These are phyloP conservation scores for Ochotona curzoniae DNA, from an alignment of 2,113 vertebrate genomes.

Conservation along the genomic window DNA sequence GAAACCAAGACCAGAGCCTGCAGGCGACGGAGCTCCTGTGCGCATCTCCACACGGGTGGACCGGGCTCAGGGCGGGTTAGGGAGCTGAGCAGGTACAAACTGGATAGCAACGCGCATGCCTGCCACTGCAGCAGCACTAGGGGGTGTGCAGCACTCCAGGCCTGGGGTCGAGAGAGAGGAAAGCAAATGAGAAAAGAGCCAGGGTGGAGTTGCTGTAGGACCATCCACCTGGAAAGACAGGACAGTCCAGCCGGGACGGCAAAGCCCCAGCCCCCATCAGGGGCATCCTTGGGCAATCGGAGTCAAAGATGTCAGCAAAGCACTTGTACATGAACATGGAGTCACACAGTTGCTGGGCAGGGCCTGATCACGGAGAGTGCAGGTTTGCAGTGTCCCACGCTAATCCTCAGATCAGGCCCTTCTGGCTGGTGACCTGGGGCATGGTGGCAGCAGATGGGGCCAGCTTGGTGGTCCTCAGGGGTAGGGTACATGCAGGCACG, in stretches of 20 bases:
- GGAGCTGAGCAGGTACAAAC: not conserved
- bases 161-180: too few relatives aligned
- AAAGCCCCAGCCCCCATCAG: not conserved
- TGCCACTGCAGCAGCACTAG: not conserved
- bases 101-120: not conserved
- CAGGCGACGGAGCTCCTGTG: not conserved
- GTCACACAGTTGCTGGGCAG: not conserved
- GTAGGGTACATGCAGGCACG: fast-evolving
- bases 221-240: not conserved
- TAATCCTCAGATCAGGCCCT: not conserved
- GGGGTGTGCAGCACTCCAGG: not conserved
- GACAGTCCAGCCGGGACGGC: not conserved
- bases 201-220: not conserved
- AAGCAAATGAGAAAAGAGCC: not conserved
- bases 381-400: not conserved
- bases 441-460: not conserved
- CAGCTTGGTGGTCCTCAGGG: not conserved
- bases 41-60: not conserved
- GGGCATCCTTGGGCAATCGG: not conserved
- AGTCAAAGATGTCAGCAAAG: not conserved
- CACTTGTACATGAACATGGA: not conserved
- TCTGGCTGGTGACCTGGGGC: not conserved
- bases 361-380: not conserved
- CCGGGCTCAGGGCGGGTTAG: not conserved
- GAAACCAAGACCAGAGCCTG: not conserved